Conservation (phyloP, 2,113 vertebrate species). For the Cervus canadensis region DNA sequence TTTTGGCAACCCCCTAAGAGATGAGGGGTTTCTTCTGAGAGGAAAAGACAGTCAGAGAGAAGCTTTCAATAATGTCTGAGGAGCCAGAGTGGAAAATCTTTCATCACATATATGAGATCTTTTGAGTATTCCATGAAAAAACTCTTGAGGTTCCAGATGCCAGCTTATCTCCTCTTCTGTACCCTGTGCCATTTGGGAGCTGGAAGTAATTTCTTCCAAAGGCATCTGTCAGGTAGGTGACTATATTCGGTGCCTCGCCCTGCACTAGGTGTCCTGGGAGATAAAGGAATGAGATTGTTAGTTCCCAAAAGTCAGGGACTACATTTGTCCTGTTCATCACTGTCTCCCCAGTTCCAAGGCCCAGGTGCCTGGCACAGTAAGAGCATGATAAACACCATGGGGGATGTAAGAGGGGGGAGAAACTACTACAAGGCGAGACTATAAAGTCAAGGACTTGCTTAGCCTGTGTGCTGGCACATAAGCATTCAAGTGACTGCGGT, state of each 20-base stretch:
- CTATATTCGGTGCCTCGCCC: neutral
- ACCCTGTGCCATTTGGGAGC: neutral
- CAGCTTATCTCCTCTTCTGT: neutral
- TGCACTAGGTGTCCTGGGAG: neutral
- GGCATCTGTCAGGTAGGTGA: neutral
- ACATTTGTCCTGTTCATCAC: neutral
- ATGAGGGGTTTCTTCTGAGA: neutral
- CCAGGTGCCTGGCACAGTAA: neutral
- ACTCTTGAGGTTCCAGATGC: neutral
- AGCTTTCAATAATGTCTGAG: constrained; percentile 9
- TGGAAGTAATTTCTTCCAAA: neutral
- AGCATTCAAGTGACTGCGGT: neutral
- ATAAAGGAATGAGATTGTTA: neutral
- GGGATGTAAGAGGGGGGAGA: neutral
- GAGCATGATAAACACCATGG: neutral
- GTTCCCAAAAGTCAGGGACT: neutral
- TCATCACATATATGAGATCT: neutral
- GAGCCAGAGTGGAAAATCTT: neutral
- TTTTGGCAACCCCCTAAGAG: neutral
- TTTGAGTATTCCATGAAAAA: neutral
- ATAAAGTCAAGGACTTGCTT: neutral
- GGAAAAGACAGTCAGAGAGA: constrained; percentile 1
- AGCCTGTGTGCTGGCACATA: neutral
- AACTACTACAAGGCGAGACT: neutral
- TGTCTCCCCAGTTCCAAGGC: neutral